Percentiles rank a stretch among this genome's conserved stretches.
These are phyloP conservation scores for Falco punctatus DNA, from an alignment of 2,113 vertebrate species.

Conservation along the genomic window DNA sequence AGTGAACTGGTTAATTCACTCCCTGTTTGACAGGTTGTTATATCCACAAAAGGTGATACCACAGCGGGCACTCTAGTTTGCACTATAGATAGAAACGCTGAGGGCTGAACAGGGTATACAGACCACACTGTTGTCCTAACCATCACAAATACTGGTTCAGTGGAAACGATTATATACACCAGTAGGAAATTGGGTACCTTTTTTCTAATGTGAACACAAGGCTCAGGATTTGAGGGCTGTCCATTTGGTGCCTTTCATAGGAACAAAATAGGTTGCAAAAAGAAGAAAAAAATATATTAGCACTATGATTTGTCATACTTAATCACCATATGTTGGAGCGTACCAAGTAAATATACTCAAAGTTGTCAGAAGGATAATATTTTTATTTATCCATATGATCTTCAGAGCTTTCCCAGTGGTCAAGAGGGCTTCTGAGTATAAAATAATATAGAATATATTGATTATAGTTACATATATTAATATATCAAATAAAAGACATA, in stretches of 20 bases:
- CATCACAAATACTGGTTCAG: neutral
- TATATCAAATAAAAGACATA: neutral
- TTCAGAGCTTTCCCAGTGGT: neutral
- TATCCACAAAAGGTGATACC: conserved; percentile 12
- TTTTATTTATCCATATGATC: neutral
- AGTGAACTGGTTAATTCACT: conserved; percentile 28
- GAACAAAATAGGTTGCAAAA: neutral
- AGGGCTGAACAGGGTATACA: neutral
- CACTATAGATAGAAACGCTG: neutral
- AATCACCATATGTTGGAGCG: neutral
- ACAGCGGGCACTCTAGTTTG: neutral
- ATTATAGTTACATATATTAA: neutral
- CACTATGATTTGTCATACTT: conserved; percentile 16
- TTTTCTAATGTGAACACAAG: neutral
- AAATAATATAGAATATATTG: neutral
- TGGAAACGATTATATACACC: neutral
- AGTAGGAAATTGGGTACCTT: neutral
- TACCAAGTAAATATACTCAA: neutral
- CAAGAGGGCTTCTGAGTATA: neutral
- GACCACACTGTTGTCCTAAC: neutral
- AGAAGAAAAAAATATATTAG: neutral
- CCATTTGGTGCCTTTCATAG: neutral
- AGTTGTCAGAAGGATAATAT: neutral
- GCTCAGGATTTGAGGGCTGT: neutral
- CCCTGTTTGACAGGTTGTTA: conserved; percentile 38